Evolutionary conservation across 2,888 invertebrate species (phyloP).

Genomic region (Dioctria linearis): DNA sequence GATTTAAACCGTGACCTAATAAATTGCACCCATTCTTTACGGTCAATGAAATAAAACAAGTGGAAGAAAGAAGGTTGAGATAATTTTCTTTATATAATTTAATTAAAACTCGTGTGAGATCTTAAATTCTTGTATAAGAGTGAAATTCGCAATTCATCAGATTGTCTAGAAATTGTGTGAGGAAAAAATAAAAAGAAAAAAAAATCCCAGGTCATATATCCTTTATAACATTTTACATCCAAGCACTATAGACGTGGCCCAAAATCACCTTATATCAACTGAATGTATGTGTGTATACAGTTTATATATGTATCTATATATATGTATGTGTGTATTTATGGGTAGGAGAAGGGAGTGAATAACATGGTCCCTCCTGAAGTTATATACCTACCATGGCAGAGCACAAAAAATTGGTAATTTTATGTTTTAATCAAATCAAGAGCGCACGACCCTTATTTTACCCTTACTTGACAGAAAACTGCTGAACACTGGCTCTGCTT

Average conservation of each 20-base stretch:
- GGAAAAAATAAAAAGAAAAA: too few relatives aligned
- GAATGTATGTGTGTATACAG: too few relatives aligned
- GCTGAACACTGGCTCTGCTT: neutral
- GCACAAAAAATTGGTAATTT: slow-evolving; percentile 41
- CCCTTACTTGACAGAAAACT: slow-evolving; percentile 18
- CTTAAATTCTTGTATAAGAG: slow-evolving; percentile 13
- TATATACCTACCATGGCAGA: neutral
- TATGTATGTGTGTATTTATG: too few relatives aligned
- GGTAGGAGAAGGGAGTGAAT: neutral
- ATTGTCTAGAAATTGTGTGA: neutral
- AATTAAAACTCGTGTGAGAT: slow-evolving; percentile 12
- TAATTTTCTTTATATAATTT: slow-evolving; percentile 25
- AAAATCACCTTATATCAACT: slow-evolving; percentile 16
- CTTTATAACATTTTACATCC: neutral
- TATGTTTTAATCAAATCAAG: slow-evolving; percentile 53
- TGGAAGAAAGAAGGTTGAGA: slow-evolving; percentile 10
- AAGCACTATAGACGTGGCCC: neutral
- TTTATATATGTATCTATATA: too few relatives aligned
- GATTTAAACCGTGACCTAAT: slow-evolving; percentile 15
- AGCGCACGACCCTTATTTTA: slow-evolving; percentile 44
- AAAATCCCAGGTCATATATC: neutral
- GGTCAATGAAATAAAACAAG: slow-evolving; percentile 26
- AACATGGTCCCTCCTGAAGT: neutral
- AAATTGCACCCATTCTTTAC: slow-evolving; percentile 23
- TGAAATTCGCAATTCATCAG: slow-evolving; percentile 28